Percentiles rank a stretch among this genome's conserved stretches.
phyloP scores from a whole-genome alignment of 2,113 vertebrate species.

The cattle (Bos taurus) region ARS-UCD2.0 NC_037331.1:99452501-99453000 shows the following conservation, averaged over 20 bases:
- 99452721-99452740: constrained; percentile 91
- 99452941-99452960: background rate
- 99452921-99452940: background rate
- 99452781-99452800: constrained; percentile 95
- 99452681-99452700: constrained; percentile 90
- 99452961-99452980: background rate
- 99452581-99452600: background rate
- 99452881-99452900: background rate
- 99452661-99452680: constrained; percentile 87
- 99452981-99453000: background rate
- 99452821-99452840: background rate
- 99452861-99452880: background rate
- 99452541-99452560: background rate
- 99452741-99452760: constrained; percentile 84
- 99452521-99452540: background rate
- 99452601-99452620: background rate
- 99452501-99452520: background rate
- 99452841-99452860: background rate
- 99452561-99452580: background rate
- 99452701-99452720: constrained; percentile 91
- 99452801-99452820: constrained; percentile 74
- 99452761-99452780: constrained; percentile 89
- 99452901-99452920: background rate
- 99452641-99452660: background rate
- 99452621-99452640: background rate